phyloP scores from a whole-genome alignment of 2,113 vertebrate genomes.

The Amblyornis subalaris region DNA sequence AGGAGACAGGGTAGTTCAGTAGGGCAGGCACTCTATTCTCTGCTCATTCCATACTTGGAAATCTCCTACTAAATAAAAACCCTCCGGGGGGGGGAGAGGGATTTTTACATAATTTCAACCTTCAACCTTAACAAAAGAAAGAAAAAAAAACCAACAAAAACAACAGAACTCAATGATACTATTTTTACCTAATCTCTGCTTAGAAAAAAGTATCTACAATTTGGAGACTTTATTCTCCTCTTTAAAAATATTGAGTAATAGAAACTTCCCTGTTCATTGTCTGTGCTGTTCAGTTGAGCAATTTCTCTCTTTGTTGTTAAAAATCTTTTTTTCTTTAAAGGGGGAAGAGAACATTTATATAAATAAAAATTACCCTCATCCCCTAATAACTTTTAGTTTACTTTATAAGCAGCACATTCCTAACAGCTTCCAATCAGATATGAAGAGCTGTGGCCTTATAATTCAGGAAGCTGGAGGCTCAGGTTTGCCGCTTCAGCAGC shows the following conservation, averaged over 20 bases:
- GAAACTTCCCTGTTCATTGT: background rate
- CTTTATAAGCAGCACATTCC: background rate
- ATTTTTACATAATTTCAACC: background rate
- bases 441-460: background rate
- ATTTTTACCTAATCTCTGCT: background rate
- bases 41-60: constrained; percentile 8
- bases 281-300: background rate
- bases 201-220: background rate
- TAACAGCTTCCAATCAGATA: background rate
- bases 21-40: background rate
- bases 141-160: background rate
- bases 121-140: background rate
- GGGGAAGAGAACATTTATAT: background rate
- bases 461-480: background rate
- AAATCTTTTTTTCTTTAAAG: background rate
- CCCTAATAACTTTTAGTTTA: background rate
- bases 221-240: background rate
- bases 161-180: background rate
- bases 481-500: background rate
- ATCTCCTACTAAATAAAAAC: constrained; percentile 18
- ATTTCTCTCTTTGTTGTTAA: background rate
- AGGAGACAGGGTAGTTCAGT: background rate
- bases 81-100: background rate
- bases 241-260: background rate
- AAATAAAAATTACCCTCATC: background rate